Base-by-base conservation (phyloP, 2,888 invertebrate species). In the Branchellion lobata region DNA sequence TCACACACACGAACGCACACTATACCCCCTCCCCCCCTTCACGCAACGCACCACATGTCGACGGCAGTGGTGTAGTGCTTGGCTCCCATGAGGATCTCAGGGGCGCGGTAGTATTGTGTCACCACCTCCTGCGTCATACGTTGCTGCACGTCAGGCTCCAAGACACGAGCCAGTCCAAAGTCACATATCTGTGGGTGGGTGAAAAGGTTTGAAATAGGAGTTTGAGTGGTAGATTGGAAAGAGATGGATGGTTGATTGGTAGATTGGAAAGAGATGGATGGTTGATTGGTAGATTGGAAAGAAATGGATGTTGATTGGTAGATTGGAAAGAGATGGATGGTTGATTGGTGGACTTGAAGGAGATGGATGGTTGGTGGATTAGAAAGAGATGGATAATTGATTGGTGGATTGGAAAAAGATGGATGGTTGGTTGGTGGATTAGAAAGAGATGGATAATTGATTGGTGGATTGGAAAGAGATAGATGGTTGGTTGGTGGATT, bases 81-180 rank as follows among this genome's bases (percentile, higher is more conserved):
- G 40, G 98, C 96, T 40, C 99, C 99, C 97, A 99, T 98, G 81
- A 99, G 90, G 85, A 99, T 95, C 90, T 99, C 99, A 0, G 99
- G 99, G 31, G 98, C 96, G 83, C 99, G 92, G 90, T 99, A 99
- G 90, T 99, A 99, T 90, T 99, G 99, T 83, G 99, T 99, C 82
- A 99, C 99, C 82, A 99, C 99, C 89, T 99, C 99, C 89, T 98
- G 98, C 51, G 99, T 99, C 98, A 99, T 98, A 88, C 94, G 93
- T 88, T 94, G 93, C 85, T 92, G 92, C 82, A 86, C 86, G 87
- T 96, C 95, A 0, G 94, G 94, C 87, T 99, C 98, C 89, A 96
- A 96, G 81, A 98, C 96, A 84, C 99, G 91, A 61, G 99, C 99
- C 88, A 99, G 90, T 34, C 99, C 99, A 89, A 99, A 99, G 91